These are phyloP conservation scores for Tetragonisca angustula DNA, from an alignment of 2,888 invertebrate genomes.

Conservation along the genomic window DNA sequence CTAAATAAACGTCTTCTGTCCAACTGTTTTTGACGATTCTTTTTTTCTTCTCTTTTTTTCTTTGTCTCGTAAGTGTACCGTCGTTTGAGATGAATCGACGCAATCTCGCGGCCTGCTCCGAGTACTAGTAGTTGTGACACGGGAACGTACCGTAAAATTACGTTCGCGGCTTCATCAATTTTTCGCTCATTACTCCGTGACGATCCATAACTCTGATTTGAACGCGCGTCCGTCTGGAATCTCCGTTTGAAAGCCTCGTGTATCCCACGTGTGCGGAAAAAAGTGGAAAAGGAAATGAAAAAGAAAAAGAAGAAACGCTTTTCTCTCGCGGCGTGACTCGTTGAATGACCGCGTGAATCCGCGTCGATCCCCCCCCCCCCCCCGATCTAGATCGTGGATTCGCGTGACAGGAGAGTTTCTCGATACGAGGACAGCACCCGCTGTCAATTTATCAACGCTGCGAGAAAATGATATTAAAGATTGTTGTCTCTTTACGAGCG, in stretches of 20 bases:
- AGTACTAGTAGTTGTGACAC: background rate
- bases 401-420: background rate
- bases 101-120: background rate
- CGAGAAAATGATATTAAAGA: too few relatives aligned
- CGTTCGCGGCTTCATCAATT: constrained; percentile 2
- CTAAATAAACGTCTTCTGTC: background rate
- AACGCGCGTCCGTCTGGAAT: background rate
- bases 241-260: background rate
- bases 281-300: background rate
- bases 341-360: constrained; percentile 29
- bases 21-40: background rate
- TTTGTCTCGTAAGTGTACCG: background rate
- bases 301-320: background rate
- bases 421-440: constrained; percentile 19
- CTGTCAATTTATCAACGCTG: constrained; percentile 40
- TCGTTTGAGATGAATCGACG: background rate
- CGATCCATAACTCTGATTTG: background rate
- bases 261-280: too few relatives aligned
- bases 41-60: background rate
- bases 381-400: constrained; percentile 30
- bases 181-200: constrained; percentile 33
- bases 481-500: constrained; percentile 40
- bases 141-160: constrained; percentile 30
- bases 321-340: constrained; percentile 31
- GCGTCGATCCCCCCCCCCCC: background rate